phyloP scores from a whole-genome alignment of 1,140 invertebrate genomes.

The Pseudomyrmex flavicornis region DNA sequence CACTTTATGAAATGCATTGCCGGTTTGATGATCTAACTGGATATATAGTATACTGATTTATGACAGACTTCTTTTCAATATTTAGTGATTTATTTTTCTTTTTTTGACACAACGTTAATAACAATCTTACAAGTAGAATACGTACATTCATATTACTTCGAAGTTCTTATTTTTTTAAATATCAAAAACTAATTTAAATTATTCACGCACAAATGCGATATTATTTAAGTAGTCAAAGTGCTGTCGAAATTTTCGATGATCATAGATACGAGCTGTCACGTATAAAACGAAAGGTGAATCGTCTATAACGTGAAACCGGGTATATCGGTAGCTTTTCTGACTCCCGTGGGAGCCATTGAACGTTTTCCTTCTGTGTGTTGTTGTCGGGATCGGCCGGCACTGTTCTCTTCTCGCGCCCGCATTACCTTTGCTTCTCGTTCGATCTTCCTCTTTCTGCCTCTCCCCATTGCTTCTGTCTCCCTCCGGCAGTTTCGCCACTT shows the following conservation, averaged over 20 bases:
- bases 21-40: neutral
- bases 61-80: neutral
- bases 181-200: too few species aligned
- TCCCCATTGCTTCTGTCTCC: constrained; percentile 47
- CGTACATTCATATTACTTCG: too few species aligned
- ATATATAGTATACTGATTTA: neutral
- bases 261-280: too few species aligned
- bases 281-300: neutral
- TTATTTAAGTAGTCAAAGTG: too few species aligned
- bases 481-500: constrained; percentile 48
- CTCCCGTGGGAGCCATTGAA: constrained; percentile 12
- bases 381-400: constrained; percentile 22
- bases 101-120: too few species aligned
- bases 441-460: constrained; percentile 17
- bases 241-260: too few species aligned
- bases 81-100: neutral
- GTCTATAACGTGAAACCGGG: neutral
- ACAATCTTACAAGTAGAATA: too few species aligned
- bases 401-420: constrained; percentile 24
- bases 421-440: constrained; percentile 44
- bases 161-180: too few species aligned
- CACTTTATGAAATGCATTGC: neutral
- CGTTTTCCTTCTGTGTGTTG: neutral
- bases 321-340: neutral
- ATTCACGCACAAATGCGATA: too few species aligned